Evolutionary conservation across 2,888 invertebrate species (phyloP).

Genomic region (Piscicola geometra): DNA sequence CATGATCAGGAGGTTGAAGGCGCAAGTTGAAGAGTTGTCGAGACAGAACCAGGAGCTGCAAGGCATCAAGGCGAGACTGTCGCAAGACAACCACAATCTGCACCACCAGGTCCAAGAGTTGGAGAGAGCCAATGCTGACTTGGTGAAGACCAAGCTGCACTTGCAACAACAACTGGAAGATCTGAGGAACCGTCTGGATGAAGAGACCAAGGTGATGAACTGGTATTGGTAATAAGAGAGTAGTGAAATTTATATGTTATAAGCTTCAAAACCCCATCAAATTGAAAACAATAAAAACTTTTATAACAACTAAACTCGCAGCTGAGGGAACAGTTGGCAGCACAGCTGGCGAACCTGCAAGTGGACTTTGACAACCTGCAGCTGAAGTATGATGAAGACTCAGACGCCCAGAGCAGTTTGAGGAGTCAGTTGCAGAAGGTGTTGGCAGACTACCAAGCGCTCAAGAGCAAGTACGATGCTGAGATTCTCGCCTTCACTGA

Average conservation of each 20-base stretch:
- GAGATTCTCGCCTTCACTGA: conserved; percentile 88
- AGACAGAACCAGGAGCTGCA: conserved; percentile 64
- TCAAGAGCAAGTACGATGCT: conserved; percentile 92
- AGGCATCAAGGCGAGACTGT: conserved; percentile 76
- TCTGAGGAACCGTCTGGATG: conserved; percentile 51
- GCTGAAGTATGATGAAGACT: conserved; percentile 93
- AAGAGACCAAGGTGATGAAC: conserved; percentile 35
- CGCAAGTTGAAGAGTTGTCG: conserved; percentile 80
- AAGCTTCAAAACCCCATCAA: too few relatives aligned
- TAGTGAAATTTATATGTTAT: too few relatives aligned
- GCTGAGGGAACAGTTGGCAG: conserved; percentile 50
- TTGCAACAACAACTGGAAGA: conserved; percentile 53
- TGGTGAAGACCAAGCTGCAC: conserved; percentile 75
- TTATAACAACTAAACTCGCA: background rate
- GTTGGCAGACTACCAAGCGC: conserved; percentile 81
- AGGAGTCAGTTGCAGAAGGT: conserved; percentile 88
- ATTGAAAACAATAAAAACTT: too few relatives aligned
- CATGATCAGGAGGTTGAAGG: conserved; percentile 51
- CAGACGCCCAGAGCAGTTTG: conserved; percentile 89
- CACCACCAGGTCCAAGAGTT: conserved; percentile 79
- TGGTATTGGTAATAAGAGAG: too few relatives aligned
- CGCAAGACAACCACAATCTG: conserved; percentile 64
- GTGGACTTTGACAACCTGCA: conserved; percentile 62
- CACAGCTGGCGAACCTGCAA: conserved; percentile 52
- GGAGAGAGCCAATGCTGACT: conserved; percentile 88